Percentiles rank a stretch among this genome's conserved stretches.
These are phyloP conservation scores for Cheumatopsyche charites DNA, from an alignment of 1,140 invertebrate genomes.

Conservation along the genomic window DNA sequence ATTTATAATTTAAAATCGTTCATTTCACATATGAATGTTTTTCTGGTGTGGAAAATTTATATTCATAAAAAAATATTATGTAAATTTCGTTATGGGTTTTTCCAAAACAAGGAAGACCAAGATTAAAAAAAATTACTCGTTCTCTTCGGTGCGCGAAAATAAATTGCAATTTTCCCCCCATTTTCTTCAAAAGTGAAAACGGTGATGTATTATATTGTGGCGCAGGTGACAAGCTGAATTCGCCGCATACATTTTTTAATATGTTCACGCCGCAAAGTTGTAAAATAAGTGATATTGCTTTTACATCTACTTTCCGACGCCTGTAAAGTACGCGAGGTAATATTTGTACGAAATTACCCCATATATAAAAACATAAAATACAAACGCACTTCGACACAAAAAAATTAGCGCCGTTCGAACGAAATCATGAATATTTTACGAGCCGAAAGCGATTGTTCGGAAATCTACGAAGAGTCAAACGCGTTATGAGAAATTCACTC, in stretches of 20 bases:
- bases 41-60: too few relatives aligned
- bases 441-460: too few relatives aligned
- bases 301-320: slow-evolving; percentile 23
- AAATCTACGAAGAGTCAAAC: background rate
- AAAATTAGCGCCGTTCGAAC: background rate
- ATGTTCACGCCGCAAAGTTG: slow-evolving; percentile 37
- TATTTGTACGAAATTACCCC: slow-evolving; percentile 7
- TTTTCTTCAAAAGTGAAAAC: slow-evolving; percentile 15
- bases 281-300: slow-evolving; percentile 47
- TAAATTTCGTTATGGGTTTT: too few relatives aligned
- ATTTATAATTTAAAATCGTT: too few relatives aligned
- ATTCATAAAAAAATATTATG: too few relatives aligned
- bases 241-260: slow-evolving; percentile 45
- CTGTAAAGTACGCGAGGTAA: background rate
- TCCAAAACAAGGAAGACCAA: too few relatives aligned
- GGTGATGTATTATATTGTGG: slow-evolving; percentile 36
- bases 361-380: slow-evolving; percentile 22
- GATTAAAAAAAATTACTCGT: background rate
- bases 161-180: background rate
- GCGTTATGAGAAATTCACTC: background rate
- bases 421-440: background rate
- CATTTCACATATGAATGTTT: too few relatives aligned
- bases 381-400: slow-evolving; percentile 26
- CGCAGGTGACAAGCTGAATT: slow-evolving; percentile 47
- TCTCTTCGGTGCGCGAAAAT: background rate